phyloP scores from a whole-genome alignment of 1,140 invertebrate genomes.

The Plectrocnemia conspersa region DNA sequence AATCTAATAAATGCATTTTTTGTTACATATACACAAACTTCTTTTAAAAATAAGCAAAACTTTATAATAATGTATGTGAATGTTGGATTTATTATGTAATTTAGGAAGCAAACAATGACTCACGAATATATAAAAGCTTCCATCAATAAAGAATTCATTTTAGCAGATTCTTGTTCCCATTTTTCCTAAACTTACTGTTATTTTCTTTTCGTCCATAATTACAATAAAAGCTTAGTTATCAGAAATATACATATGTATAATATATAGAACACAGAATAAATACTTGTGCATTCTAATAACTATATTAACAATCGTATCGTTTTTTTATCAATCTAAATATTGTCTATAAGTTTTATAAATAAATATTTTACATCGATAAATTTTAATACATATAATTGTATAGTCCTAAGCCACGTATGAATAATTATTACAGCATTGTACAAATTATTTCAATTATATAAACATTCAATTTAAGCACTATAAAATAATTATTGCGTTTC shows the following conservation, averaged over 20 bases:
- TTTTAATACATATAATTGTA: background rate
- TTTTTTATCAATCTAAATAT: constrained; percentile 21
- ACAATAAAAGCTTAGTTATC: constrained; percentile 14
- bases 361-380: background rate
- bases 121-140: background rate
- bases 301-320: constrained; percentile 18
- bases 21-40: background rate
- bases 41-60: background rate
- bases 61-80: background rate
- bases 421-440: background rate
- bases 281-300: constrained; percentile 16
- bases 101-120: constrained; percentile 1
- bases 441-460: background rate
- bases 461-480: background rate
- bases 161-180: constrained; percentile 19
- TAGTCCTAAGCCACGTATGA: background rate
- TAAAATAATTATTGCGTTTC: background rate
- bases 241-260: constrained; percentile 6
- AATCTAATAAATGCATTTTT: background rate
- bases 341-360: constrained; percentile 20
- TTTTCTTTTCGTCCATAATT: background rate
- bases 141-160: background rate
- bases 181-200: constrained; percentile 6
- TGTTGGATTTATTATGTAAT: background rate
- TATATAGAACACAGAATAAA: constrained; percentile 9